A percentile compares a stretch with the other conserved stretches of the same genome.
Conservation (phyloP, 2,113 vertebrate species). For the Microcebus griseorufus region DNA sequence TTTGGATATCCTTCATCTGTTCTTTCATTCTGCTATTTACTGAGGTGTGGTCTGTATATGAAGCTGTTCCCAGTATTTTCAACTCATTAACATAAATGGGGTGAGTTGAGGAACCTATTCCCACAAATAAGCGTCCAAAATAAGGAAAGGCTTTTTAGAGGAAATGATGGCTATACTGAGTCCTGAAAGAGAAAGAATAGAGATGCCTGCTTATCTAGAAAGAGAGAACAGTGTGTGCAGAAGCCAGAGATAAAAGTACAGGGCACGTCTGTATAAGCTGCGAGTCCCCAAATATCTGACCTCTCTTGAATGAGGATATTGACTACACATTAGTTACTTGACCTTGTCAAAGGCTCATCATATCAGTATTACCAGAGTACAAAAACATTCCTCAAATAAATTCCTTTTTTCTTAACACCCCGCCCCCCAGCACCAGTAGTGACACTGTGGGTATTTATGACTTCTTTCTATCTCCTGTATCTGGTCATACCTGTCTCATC, state of each 20-base stretch:
- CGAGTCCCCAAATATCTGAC: background rate
- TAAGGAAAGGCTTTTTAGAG: background rate
- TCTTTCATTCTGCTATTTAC: background rate
- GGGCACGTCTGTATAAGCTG: fast-evolving
- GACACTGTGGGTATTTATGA: background rate
- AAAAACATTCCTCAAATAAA: background rate
- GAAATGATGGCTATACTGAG: background rate
- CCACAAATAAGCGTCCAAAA: background rate
- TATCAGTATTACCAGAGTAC: background rate
- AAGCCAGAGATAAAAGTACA: background rate
- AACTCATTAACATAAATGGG: too few relatives aligned
- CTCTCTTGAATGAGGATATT: background rate
- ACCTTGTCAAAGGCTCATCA: background rate
- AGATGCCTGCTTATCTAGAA: background rate
- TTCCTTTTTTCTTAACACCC: background rate
- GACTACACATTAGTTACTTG: background rate
- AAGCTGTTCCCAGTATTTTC: background rate
- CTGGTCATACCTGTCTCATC: background rate
- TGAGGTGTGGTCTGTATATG: background rate
- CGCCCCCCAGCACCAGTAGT: too few relatives aligned
- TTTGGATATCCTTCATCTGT: background rate
- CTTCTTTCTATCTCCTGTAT: background rate
- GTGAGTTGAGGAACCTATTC: fast-evolving
- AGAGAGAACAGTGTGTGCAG: background rate
- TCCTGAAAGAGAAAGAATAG: background rate